Evolutionary conservation across 2,888 invertebrate genomes (phyloP), one percentile per base, ranked within the genome.

Genomic region (Ceratothoa steindachneri): DNA sequence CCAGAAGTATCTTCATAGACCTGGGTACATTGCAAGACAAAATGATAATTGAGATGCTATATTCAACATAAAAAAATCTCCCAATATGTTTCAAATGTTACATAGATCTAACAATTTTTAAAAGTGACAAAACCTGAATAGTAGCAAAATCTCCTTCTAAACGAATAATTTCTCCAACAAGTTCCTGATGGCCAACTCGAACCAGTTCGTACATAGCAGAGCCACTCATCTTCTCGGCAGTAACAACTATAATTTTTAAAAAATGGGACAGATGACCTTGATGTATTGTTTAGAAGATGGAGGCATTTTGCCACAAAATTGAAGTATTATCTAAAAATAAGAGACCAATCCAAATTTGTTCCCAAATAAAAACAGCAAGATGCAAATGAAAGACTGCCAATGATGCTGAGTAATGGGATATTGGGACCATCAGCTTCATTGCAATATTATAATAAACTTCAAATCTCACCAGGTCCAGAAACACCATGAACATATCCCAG

Each of bases 151-250:
- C 99, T 76, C 97, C 97, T 87, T 99, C 99, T 80, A 99, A 89
- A 86, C 99, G 92, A 87, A 99, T 99, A 86, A 99, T 99, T 88
- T 99, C 99, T 81, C 99, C 99, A 19, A 99, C 99, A 83, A 99
- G 88, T 86, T 99, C 97, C 82, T 90, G 90, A 87, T 99, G 97
- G 0, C 99, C 99, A 55, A 99, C 99, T 82, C 99, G 91, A 80
- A 99, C 99, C 87, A 99, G 86, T 87, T 99, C 99, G 90, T 98
- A 99, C 97, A 99, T 99, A 89, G 98, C 98, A 30, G 98, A 93
- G 80, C 99, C 99, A 77, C 97, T 91, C 99, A 99, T 99, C 85
- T 93, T 92, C 86, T 99, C 96, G 81, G 99, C 99, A 77, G 97
- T 98, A 68, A 99, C 99, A 86, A 99, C 99, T 97, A 84, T 75